phyloP scores from a whole-genome alignment of 1,140 invertebrate genomes.

The Rhagoletis pomonella region DNA sequence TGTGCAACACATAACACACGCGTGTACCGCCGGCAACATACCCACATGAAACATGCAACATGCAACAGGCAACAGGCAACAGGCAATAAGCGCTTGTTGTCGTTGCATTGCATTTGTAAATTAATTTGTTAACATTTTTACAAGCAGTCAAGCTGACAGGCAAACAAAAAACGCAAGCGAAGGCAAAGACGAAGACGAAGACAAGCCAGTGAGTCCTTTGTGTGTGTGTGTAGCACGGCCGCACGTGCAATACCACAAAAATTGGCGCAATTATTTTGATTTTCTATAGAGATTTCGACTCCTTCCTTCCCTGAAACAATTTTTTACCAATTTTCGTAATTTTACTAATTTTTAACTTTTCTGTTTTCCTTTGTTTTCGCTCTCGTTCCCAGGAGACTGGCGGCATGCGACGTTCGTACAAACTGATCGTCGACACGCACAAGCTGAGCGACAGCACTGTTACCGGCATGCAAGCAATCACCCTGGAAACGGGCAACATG shows the following conservation, averaged over 20 bases:
- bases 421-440: slow-evolving; percentile 60
- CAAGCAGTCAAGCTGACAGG: neutral
- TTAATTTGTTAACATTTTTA: slow-evolving; percentile 51
- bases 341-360: slow-evolving; percentile 33
- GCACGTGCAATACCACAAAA: neutral
- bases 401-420: slow-evolving; percentile 59
- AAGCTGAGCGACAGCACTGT: slow-evolving; percentile 57
- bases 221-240: neutral
- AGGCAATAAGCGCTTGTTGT: neutral
- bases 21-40: neutral
- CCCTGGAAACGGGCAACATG: slow-evolving; percentile 49
- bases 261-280: slow-evolving; percentile 34
- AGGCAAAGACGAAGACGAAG: no score
- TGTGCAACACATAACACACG: neutral
- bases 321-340: slow-evolving; percentile 24
- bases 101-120: slow-evolving; percentile 31
- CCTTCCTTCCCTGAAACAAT: neutral
- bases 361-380: slow-evolving; percentile 20
- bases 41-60: no score
- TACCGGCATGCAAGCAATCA: slow-evolving; percentile 56
- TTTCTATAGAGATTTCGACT: neutral
- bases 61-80: neutral
- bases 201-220: neutral
- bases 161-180: neutral
- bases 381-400: slow-evolving; percentile 58